Percentiles rank a stretch among this genome's conserved stretches.
Evolutionary conservation across 2,797 vertebrate genomes (phyloP).

Genomic region (Acropternis orthonyx): DNA sequence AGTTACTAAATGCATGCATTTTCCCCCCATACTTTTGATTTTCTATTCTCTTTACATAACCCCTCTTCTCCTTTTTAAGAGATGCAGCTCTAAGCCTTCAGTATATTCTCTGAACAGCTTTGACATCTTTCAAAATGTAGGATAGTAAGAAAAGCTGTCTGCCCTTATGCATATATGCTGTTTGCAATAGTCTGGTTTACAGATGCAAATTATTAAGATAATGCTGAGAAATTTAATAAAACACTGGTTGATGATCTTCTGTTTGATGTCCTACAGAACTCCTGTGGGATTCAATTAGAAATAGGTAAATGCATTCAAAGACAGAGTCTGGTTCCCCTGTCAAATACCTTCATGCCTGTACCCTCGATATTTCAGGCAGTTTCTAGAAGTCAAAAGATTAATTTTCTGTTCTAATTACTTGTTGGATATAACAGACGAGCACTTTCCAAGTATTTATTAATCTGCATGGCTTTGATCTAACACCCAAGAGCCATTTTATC

Average conservation of each 20-base stretch:
- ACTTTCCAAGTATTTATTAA: slow-evolving; percentile 8
- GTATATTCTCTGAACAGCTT: not conserved
- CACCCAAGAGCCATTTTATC: slow-evolving; percentile 10
- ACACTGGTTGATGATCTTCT: not conserved
- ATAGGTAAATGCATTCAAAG: slow-evolving; percentile 25
- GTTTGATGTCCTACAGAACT: slow-evolving; percentile 37
- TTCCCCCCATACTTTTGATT: not conserved
- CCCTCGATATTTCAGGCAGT: not conserved
- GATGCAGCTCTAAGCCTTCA: not conserved
- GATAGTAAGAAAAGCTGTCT: not conserved
- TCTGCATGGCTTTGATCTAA: slow-evolving; percentile 13
- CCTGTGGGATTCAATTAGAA: slow-evolving; percentile 40
- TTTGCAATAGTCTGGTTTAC: not conserved
- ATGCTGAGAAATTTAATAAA: slow-evolving; percentile 54
- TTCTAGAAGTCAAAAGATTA: slow-evolving; percentile 21
- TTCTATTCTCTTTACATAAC: not conserved
- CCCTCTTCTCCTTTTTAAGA: not conserved
- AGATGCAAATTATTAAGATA: slow-evolving; percentile 35
- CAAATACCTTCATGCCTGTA: not conserved
- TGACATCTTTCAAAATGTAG: not conserved
- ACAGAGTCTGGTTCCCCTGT: not conserved
- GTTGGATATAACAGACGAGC: slow-evolving; percentile 10
- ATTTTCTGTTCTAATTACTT: slow-evolving; percentile 42
- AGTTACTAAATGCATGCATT: not conserved
- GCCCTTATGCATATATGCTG: not conserved